Base-by-base conservation (phyloP, 2,113 vertebrate species). In the Callaeas wilsoni region DNA sequence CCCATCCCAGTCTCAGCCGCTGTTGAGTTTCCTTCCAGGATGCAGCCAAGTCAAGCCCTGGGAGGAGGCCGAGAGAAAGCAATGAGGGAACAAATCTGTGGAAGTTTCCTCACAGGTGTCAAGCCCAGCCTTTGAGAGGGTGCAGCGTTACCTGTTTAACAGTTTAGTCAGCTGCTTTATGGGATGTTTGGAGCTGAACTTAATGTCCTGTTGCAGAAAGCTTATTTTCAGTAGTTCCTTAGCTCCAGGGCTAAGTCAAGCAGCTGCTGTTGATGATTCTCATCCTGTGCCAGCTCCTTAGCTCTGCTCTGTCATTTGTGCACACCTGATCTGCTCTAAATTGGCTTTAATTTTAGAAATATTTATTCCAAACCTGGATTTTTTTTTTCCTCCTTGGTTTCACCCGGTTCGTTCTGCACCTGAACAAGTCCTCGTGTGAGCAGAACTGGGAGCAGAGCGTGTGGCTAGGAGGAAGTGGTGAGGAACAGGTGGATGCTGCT, bases 21-120 rank as follows among this genome's bases (percentile, higher is more conserved):
- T 7, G 2, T 2, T 26, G 53, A 26, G 8, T 37, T 80, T n/a
- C 44, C 74, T 39, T 55, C 12, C 2, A 0, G 22, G 19, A 16
- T 30, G n/a, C 18, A 41, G 60, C 63, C 55, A n/a, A 42, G 68
- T 39, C 35, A 49, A 64, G 41, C 30, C 14, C 49, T 8, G 8
- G 62, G 47, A 78, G 55, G 33, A 41, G 49, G 11, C 0, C 37
- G 53, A 41, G 71, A 19, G 22, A 7, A 39, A 42, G 11, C 56
- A 26, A 1, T 1, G 26, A 91, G 32, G 22, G 41, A 67, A 15
- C 5, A 13, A 26, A 5, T 32, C 23, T 62, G 64, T 33, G 78
- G 44, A 69, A 27, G 19, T 81, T 85, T 73, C 41, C 18, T 46
- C 57, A 30, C 46, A 93, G 65, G 53, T 79, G 53, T 29, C 22